phyloP scores from a whole-genome alignment of 2,113 vertebrate genomes.

The Anarrhichthys ocellatus region DNA sequence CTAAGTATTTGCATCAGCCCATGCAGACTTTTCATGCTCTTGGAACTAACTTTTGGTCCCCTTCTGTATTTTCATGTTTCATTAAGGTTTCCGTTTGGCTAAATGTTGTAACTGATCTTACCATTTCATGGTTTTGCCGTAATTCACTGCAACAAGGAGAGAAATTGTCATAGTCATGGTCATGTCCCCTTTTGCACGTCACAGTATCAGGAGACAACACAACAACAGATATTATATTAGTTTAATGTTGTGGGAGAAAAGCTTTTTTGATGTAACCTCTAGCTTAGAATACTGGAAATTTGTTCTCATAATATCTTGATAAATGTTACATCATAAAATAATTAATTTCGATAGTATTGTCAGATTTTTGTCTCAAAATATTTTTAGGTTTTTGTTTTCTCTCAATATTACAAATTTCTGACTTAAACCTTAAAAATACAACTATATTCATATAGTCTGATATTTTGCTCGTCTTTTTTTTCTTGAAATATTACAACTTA shows the following conservation, averaged over 20 bases:
- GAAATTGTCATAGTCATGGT: neutral
- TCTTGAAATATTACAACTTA: neutral
- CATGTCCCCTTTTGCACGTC: neutral
- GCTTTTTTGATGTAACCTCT: neutral
- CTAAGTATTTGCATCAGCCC: constrained; percentile 19
- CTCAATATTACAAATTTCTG: neutral
- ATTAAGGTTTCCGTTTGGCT: neutral
- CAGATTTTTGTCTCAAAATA: neutral
- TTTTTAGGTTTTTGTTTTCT: neutral
- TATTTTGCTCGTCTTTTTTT: neutral
- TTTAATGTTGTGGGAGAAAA: neutral
- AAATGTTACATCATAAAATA: neutral
- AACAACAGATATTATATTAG: neutral
- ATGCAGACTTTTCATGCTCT: neutral
- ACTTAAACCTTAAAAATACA: neutral
- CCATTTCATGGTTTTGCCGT: neutral
- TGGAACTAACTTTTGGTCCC: neutral
- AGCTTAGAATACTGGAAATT: neutral
- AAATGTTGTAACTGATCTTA: neutral
- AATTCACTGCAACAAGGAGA: neutral
- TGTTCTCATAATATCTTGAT: neutral
- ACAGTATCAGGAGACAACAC: neutral
- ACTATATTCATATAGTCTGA: neutral
- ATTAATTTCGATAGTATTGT: no score
- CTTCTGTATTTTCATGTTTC: neutral